These are phyloP conservation scores for Pinna nobilis DNA, from an alignment of 1,140 invertebrate species.

Conservation along the genomic window DNA sequence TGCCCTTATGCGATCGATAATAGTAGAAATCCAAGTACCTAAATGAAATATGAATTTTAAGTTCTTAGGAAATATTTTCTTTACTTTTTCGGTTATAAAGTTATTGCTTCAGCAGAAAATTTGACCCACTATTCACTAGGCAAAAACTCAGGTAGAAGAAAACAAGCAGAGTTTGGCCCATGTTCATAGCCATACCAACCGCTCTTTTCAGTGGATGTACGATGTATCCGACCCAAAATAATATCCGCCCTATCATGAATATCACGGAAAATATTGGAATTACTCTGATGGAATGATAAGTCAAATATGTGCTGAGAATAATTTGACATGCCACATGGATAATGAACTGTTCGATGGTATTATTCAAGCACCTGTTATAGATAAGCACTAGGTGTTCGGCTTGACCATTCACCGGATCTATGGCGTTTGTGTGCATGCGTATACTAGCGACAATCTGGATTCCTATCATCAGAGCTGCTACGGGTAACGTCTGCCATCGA, in stretches of 20 bases:
- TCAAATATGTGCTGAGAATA: conserved; percentile 19
- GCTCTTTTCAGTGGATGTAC: conserved; percentile 7
- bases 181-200: conserved; percentile 16
- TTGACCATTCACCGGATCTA: conserved; percentile 12
- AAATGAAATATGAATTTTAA: too few relatives aligned
- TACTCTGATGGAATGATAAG: not conserved
- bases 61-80: too few relatives aligned
- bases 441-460: not conserved
- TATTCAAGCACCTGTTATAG: conserved; percentile 16
- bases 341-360: conserved; percentile 28
- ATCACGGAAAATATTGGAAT: conserved; percentile 12
- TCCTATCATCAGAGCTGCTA: conserved; percentile 20
- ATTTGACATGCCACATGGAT: conserved; percentile 7
- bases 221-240: conserved; percentile 22
- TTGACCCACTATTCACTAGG: too few relatives aligned
- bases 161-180: not conserved
- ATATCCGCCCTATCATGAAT: conserved; percentile 18
- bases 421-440: conserved; percentile 1
- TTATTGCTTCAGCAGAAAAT: too few relatives aligned
- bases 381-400: conserved; percentile 21
- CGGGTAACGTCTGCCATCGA: conserved; percentile 29
- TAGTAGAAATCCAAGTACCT: too few relatives aligned
- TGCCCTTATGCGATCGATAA: too few relatives aligned
- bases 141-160: conserved; percentile 23
- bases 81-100: too few relatives aligned